Base-by-base conservation (phyloP, 2,113 vertebrate genomes). In the Phrynosoma platyrhinos region DNA sequence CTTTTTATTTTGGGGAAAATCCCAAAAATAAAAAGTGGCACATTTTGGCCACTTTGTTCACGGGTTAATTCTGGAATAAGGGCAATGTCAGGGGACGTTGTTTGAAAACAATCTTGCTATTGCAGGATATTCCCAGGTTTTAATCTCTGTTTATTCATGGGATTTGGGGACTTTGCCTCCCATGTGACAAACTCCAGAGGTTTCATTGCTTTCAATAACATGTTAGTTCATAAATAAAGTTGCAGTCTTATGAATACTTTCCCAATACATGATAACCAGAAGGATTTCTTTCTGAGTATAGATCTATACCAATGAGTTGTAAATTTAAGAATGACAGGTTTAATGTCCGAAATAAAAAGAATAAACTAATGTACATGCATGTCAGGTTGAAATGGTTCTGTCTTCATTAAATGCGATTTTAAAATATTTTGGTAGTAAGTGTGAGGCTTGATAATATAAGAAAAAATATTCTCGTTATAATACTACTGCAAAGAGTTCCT, bases 361-460 rank as follows among this genome's bases (percentile, higher is more conserved):
- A 40, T 21, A 83, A 47, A 2, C 40, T 68, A 79, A 79, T 58
- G 30, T 9, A 18, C 72, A 81, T 64, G 27, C n/a, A 58, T 80
- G 53, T 40, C 32, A 87, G 5, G 21, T 36, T 21, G n/a, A 80
- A 40, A 80, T 52, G 40, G 47, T 82, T 47, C 18, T 75, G 9
- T 87, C 40, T 87, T 87, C 64, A 87, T 87, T 76, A 83, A 75
- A 55, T 27, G 68, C 30, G 9, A 74, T 52, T 36, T 88, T 88
- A 10, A 76, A 83, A 77, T 52, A 68, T 77, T 47, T 82, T 36
- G 55, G 40, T 68, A 72, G 68, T 47, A 64, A 75, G 30, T 81
- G 10, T 16, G 40, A 25, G 20, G 53, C 52, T 79, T 87, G 53
- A 27, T 36, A 89, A 36, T 6, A 52, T 68, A 86, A 82, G 85